A percentile compares a stretch with the other conserved stretches of the same genome.
These are phyloP conservation scores for Ricordea florida DNA, from an alignment of 92 coral and sea anemone genomes.

Conservation along the genomic window DNA sequence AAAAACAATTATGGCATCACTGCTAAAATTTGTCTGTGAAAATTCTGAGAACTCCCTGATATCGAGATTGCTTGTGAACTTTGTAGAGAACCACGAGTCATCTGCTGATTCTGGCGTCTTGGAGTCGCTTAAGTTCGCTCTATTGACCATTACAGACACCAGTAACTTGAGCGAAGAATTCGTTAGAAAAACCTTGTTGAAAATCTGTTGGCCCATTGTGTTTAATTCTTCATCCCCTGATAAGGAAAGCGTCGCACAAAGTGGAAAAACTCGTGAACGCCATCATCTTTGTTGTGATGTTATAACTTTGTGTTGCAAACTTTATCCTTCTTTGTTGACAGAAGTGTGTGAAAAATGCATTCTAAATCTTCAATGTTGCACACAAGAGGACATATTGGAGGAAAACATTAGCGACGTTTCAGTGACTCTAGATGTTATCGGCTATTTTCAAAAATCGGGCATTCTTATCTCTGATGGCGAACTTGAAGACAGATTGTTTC, in stretches of 20 bases:
- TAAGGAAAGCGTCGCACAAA: background rate
- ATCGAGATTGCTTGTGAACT: constrained; percentile 23
- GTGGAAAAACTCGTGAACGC: constrained; percentile 37
- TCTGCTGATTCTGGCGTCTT: constrained; percentile 54
- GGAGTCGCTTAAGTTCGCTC: constrained; percentile 59
- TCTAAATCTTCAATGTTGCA: constrained; percentile 22
- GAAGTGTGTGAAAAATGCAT: constrained; percentile 42
- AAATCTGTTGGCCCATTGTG: constrained; percentile 65
- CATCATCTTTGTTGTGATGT: constrained; percentile 68
- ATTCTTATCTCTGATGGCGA: constrained; percentile 17
- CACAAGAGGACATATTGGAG: background rate
- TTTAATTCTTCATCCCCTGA: background rate
- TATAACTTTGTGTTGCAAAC: constrained; percentile 58
- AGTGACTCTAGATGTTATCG: constrained; percentile 79
- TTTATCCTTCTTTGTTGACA: constrained; percentile 38
- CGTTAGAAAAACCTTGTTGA: constrained; percentile 10
- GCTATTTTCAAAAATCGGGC: constrained; percentile 51
- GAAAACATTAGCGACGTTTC: constrained; percentile 48
- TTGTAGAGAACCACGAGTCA: constrained; percentile 6
- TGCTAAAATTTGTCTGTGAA: constrained; percentile 35
- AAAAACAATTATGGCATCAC: constrained; percentile 61
- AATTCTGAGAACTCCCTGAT: constrained; percentile 54
- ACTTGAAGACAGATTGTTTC: constrained; percentile 58
- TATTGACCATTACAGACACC: constrained; percentile 50
- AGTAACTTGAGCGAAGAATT: constrained; percentile 36